Percentiles rank a stretch among this genome's conserved stretches.
Evolutionary conservation across 2,888 invertebrate species (phyloP).

Genomic region (Tortricodes alternella): DNA sequence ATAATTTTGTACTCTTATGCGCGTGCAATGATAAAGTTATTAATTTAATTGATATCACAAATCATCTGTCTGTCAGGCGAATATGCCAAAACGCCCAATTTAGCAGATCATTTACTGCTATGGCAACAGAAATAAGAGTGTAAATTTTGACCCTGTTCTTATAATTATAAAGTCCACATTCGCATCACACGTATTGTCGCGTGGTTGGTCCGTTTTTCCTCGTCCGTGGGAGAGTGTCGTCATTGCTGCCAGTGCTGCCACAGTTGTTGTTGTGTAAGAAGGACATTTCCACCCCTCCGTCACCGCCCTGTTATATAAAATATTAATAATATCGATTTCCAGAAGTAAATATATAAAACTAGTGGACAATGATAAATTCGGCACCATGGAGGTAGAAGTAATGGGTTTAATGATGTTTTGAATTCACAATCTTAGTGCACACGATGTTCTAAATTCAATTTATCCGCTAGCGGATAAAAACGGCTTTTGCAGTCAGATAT

Average conservation of each 20-base stretch:
- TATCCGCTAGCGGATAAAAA: too few species aligned
- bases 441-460: too few species aligned
- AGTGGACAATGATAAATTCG: too few species aligned
- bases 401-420: too few species aligned
- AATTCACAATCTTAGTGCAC: too few species aligned
- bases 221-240: slow-evolving; percentile 66
- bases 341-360: too few species aligned
- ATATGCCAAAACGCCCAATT: slow-evolving; percentile 44
- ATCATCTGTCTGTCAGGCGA: slow-evolving; percentile 45
- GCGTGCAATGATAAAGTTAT: slow-evolving; percentile 48
- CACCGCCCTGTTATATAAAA: slow-evolving; percentile 69
- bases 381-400: too few species aligned
- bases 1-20: slow-evolving; percentile 69
- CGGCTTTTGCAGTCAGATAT: too few species aligned
- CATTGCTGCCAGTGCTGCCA: slow-evolving; percentile 62
- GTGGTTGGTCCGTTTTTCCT: slow-evolving; percentile 66
- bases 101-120: slow-evolving; percentile 40
- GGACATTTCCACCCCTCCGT: slow-evolving; percentile 85
- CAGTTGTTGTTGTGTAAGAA: slow-evolving; percentile 87
- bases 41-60: slow-evolving; percentile 33
- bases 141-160: slow-evolving; percentile 3
- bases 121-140: background rate
- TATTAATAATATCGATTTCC: slow-evolving; percentile 33
- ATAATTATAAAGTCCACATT: background rate
- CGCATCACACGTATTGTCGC: slow-evolving; percentile 68